These are phyloP conservation scores for Strix occidentalis DNA, from an alignment of 2,797 vertebrate genomes.

Conservation along the genomic window DNA sequence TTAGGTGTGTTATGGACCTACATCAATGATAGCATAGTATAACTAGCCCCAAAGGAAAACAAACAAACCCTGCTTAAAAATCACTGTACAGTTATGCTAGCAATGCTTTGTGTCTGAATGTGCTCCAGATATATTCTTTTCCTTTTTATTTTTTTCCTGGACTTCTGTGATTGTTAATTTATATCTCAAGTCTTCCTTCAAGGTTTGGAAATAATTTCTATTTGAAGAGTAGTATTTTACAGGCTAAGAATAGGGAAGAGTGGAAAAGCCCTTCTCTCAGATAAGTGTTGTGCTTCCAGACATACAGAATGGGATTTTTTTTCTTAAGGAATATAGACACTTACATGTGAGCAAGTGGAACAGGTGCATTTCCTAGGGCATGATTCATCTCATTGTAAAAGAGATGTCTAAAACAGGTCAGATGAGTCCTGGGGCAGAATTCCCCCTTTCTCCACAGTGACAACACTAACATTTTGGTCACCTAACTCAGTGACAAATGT, in stretches of 20 bases:
- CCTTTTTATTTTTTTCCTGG: background rate
- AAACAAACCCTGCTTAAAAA: background rate
- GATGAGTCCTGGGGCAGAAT: background rate
- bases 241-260: background rate
- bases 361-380: background rate
- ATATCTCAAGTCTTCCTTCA: background rate
- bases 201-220: background rate
- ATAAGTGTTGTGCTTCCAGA: background rate
- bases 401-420: background rate
- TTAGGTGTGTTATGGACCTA: background rate
- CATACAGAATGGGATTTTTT: background rate
- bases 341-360: background rate
- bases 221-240: background rate
- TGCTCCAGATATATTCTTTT: background rate
- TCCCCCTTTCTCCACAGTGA: background rate
- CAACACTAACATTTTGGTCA: background rate
- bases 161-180: background rate
- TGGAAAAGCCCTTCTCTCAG: background rate
- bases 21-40: accelerated
- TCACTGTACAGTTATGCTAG: background rate
- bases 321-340: background rate
- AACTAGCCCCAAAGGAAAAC: background rate
- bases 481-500: background rate
- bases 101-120: background rate
- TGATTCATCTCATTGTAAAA: background rate